Base-by-base conservation (phyloP, 1,140 invertebrate genomes). In the Zaprionus capensis region DNA sequence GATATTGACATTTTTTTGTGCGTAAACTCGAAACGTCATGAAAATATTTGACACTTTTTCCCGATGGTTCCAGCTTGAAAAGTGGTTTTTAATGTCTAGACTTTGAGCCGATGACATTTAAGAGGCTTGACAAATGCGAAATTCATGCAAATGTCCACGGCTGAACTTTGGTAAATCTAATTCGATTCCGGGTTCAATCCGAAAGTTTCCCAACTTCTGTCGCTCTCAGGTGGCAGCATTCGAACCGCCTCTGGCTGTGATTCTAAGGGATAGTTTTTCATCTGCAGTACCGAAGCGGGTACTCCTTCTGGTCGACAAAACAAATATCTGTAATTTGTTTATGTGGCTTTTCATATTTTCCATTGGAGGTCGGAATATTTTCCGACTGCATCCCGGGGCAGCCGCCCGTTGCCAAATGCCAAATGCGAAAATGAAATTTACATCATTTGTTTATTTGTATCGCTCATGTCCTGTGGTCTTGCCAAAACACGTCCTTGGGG, bases 361-460 rank as follows among this genome's bases (percentile, higher is more conserved):
- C 63, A 64, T 56, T 73, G 62, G 65, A 56, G 53, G 28, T 14
- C 24, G 31, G 53, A 22, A 38, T 76, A 59, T 55, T 53, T 71
- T 49, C 46, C 46, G 46, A 49, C 51, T 55, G 51, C 22, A 22
- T 36, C 62, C 7, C 4, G 38, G 2, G 46, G 15, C 31, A 36
- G 31, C 49, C 61, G 22, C 49, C 62, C 38, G 15, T 64, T 82
- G 66, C 58, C 56, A 75, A 55, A 68, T 79, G 57, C 51, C 63
- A 73, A 70, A 76, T 77, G 56, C 68, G 63, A 67, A 78, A 90
- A 90, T 91, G 86, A 90, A 90, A 90, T 90, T 91, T 90, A 90
- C 85, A 90, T 90, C 85, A 86, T 90, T 90, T 90, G 85, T 90
- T 90, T 90, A 91, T 91, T 90, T 90, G 86, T 91, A 80, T 80